A percentile compares a stretch with the other conserved stretches of the same genome.
Evolutionary conservation across 2,113 vertebrate genomes (phyloP).

Genomic region (Dissostichus mawsoni): DNA sequence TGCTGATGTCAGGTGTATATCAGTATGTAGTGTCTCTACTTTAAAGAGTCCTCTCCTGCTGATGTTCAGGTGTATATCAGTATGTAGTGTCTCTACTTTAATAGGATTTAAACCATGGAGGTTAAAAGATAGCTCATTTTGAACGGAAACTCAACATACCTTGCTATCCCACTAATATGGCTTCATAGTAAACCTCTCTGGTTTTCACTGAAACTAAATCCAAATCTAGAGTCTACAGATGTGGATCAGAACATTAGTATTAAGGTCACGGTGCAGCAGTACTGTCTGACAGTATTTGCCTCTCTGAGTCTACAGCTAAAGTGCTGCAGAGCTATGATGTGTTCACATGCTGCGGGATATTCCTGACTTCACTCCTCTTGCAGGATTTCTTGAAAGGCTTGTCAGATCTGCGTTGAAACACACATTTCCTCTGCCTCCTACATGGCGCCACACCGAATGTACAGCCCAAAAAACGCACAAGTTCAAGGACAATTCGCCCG

Average conservation of each 20-base stretch:
- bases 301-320: slow-evolving; percentile 33
- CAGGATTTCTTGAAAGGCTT: slow-evolving; percentile 70
- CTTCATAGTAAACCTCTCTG: too few relatives aligned
- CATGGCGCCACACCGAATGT: slow-evolving; percentile 66
- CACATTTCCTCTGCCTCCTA: slow-evolving; percentile 72
- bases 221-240: slow-evolving; percentile 26
- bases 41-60: too few relatives aligned
- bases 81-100: too few relatives aligned
- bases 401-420: slow-evolving; percentile 66
- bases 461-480: slow-evolving; percentile 54
- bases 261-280: slow-evolving; percentile 33
- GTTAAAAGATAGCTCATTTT: too few relatives aligned
- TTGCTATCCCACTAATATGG: too few relatives aligned
- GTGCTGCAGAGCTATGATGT: slow-evolving; percentile 1
- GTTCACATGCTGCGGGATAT: slow-evolving; percentile 66
- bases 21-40: too few relatives aligned
- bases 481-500: slow-evolving; percentile 78
- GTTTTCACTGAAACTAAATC: too few relatives aligned
- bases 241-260: slow-evolving; percentile 29
- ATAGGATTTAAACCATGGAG: too few relatives aligned
- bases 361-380: slow-evolving; percentile 65
- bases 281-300: too few relatives aligned
- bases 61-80: too few relatives aligned
- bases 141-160: too few relatives aligned
- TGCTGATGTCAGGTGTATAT: too few relatives aligned